phyloP scores from a whole-genome alignment of 2,113 vertebrate species.

The Tachycineta bicolor region DNA sequence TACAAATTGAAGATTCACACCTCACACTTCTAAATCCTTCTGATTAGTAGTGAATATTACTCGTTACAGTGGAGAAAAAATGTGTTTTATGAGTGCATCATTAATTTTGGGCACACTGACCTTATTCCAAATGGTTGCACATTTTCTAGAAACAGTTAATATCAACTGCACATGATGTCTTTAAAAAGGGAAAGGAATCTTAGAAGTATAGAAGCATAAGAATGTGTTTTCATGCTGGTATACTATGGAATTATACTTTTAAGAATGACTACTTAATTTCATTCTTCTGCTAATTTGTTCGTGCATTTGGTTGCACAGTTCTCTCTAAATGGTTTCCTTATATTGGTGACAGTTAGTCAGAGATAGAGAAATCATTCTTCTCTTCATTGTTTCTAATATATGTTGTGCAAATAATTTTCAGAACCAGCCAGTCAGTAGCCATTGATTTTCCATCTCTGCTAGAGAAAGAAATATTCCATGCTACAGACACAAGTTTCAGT shows the following conservation, averaged over 20 bases:
- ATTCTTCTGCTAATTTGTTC: neutral
- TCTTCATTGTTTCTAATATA: neutral
- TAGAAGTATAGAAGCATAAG: neutral
- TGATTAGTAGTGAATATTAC: neutral
- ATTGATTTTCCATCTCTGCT: neutral
- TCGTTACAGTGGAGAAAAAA: neutral
- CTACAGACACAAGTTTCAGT: neutral
- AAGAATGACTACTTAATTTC: neutral
- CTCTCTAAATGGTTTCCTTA: neutral
- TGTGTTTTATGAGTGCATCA: neutral
- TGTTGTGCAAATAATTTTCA: neutral
- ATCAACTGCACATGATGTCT: neutral
- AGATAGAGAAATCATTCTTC: neutral
- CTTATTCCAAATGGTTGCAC: neutral
- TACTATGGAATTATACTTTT: neutral
- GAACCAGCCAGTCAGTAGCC: neutral
- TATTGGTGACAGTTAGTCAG: neutral
- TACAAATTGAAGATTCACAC: neutral
- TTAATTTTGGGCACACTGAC: neutral
- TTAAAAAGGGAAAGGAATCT: neutral
- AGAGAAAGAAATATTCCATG: neutral
- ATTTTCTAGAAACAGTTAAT: neutral
- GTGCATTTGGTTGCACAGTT: neutral
- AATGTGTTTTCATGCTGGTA: fast-evolving
- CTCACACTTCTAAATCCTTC: neutral